A percentile compares a stretch with the other conserved stretches of the same genome.
Conservation (phyloP, 2,113 vertebrate genomes). For the Psittacula cyanocephala region DNA sequence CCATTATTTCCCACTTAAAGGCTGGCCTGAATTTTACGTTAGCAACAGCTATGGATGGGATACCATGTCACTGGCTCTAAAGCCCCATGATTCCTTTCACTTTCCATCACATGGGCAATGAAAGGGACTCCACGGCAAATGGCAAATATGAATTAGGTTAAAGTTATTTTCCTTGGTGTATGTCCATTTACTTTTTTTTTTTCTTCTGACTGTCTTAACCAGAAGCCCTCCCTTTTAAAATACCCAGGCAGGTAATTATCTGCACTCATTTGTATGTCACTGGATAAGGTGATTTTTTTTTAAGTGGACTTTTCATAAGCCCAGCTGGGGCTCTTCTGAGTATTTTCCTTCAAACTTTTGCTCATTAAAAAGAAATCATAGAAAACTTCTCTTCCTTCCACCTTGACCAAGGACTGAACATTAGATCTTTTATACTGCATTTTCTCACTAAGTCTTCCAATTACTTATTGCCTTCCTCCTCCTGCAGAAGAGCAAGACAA, state of each 20-base stretch:
- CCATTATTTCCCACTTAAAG: background rate
- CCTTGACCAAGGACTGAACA: background rate
- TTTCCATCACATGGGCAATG: background rate
- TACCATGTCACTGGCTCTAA: background rate
- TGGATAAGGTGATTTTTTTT: background rate
- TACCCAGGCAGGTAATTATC: background rate
- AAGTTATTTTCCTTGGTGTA: background rate
- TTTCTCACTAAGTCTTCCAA: background rate
- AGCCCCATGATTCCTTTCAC: background rate
- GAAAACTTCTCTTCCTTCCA: background rate
- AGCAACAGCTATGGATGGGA: background rate
- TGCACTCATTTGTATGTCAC: background rate
- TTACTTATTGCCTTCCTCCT: background rate
- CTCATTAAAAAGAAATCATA: background rate
- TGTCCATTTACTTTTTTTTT: no score
- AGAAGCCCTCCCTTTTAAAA: background rate
- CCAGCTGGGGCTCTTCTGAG: background rate
- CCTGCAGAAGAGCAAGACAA: background rate
- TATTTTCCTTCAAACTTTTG: background rate
- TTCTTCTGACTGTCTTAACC: background rate
- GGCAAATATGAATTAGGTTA: background rate
- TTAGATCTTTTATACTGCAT: background rate
- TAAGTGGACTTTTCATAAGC: background rate
- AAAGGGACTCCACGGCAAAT: background rate
- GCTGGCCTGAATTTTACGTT: background rate